These are phyloP conservation scores for Timema podura DNA, from an alignment of 2,888 invertebrate genomes.

Conservation along the genomic window DNA sequence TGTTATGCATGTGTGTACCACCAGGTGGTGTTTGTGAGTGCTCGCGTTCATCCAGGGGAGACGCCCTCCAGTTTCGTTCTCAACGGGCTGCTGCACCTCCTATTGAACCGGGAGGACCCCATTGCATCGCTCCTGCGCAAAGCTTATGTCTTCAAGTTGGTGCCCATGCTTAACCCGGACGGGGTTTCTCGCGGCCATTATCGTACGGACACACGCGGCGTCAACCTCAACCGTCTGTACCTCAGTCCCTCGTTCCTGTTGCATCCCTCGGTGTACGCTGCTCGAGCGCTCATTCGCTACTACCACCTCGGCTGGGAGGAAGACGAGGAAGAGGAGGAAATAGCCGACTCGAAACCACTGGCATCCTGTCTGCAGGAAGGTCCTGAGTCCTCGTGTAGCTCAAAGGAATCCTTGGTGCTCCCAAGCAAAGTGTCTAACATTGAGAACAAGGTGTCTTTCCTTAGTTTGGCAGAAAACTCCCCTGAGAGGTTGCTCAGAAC, in stretches of 20 bases:
- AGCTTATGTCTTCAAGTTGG: conserved; percentile 80
- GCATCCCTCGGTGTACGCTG: conserved; percentile 84
- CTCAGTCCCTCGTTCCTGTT: conserved; percentile 66
- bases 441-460: conserved; percentile 41
- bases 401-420: too few relatives aligned
- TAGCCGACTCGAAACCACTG: too few relatives aligned
- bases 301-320: conserved; percentile 57
- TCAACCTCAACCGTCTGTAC: conserved; percentile 85
- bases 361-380: neutral
- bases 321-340: conserved; percentile 7
- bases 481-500: too few relatives aligned
- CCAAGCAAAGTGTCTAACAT: conserved; percentile 13
- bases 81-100: conserved; percentile 79
- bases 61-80: conserved; percentile 88
- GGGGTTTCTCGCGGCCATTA: conserved; percentile 84
- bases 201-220: conserved; percentile 79
- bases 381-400: too few relatives aligned
- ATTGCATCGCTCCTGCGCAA: conserved; percentile 68
- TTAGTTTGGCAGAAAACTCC: conserved; percentile 39
- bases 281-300: conserved; percentile 62
- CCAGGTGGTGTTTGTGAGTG: conserved; percentile 78
- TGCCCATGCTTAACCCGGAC: conserved; percentile 89
- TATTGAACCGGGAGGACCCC: conserved; percentile 69
- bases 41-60: conserved; percentile 89
- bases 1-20: conserved; percentile 27